Conservation (phyloP, 2,113 vertebrate genomes). For the Grantiella picta region DNA sequence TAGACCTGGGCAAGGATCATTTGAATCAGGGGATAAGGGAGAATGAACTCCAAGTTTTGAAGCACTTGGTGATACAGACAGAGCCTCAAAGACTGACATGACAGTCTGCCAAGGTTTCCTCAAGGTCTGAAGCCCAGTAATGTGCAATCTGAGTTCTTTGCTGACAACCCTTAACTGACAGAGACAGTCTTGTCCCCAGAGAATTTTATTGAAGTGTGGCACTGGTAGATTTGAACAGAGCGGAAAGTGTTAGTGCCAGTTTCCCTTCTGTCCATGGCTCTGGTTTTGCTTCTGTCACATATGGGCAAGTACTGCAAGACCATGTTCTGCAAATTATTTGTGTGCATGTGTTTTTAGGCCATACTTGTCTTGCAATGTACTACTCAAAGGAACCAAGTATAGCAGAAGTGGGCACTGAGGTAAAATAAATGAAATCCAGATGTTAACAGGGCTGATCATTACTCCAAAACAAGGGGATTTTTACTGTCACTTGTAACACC, state of each 20-base stretch:
- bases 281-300: background rate
- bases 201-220: background rate
- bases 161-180: background rate
- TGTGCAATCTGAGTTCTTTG: background rate
- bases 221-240: background rate
- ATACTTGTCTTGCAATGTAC: background rate
- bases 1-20: background rate
- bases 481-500: constrained; percentile 40
- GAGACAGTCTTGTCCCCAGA: background rate
- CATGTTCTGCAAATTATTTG: background rate
- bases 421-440: constrained; percentile 45
- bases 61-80: background rate
- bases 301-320: background rate
- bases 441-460: background rate
- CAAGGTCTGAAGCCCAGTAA: background rate
- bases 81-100: background rate
- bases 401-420: constrained; percentile 18
- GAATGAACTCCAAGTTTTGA: background rate
- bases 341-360: background rate
- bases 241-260: background rate
- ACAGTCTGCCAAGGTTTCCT: background rate
- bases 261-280: background rate
- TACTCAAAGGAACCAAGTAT: background rate
- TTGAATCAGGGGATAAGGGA: background rate
- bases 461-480: constrained; percentile 19